Base-by-base conservation (phyloP, 2,797 vertebrate genomes). In the Catharus ustulatus region DNA sequence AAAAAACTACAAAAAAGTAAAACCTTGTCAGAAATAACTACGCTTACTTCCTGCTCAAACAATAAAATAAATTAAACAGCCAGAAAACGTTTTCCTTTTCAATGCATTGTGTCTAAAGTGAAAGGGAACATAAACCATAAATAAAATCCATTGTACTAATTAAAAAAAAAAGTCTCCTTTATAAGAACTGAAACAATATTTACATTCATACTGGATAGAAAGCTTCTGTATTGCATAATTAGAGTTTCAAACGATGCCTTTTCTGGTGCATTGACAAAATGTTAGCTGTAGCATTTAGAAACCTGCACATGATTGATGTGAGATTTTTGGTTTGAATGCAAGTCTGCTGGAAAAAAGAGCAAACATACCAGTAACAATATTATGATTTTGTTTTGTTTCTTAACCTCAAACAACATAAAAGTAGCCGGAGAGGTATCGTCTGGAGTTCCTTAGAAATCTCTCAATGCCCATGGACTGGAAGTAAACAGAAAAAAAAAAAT, bases 41-140 rank as follows among this genome's bases (percentile, higher is more conserved):
- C 9, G 92, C 90, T 97, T 95, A 96, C 96, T 96, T 98, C 95
- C 97, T 96, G 96, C 96, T 98, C 97, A 97, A 98, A 97, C 97
- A 96, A 96, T 90, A 96, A 95, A 98, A 98, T 98, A 98, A 98
- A 98, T 98, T 98, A 98, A 98, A 98, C 95, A 95, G 95, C 97
- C 97, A 97, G 96, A 98, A 98, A 98, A 98, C 4, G 68, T 95
- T 95, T 95, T 97, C 96, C 96, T 97, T 94, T 97, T 96, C 97
- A 97, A 96, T 97, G 96, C 95, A 95, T 94, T 96, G 95, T 87
- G 91, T 97, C 97, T 96, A 95, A 98, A 97, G 94, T 96, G 78
- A 97, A 97, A 97, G 96, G 97, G 96, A 97, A 96, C 92, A 96
- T 93, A 97, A 84, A 96, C 95, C 97, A 98, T 98, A 98, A 98